Evolutionary conservation across 2,113 vertebrate genomes (phyloP).

Genomic region (Chionomys nivalis): DNA sequence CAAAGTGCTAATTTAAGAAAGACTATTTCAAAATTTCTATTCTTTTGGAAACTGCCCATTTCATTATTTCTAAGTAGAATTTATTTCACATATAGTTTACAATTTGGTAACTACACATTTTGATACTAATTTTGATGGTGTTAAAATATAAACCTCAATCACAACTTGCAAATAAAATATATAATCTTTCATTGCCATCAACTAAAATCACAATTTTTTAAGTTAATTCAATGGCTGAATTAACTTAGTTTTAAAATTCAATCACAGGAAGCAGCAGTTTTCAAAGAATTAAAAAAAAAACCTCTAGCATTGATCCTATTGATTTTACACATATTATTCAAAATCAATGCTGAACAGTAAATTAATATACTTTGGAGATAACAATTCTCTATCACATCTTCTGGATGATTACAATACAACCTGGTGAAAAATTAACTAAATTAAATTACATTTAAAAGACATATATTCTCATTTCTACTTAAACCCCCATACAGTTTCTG

Average conservation of each 20-base stretch:
- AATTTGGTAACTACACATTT: background rate
- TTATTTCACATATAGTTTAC: background rate
- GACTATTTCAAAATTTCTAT: slow-evolving; percentile 28
- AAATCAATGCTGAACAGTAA: background rate
- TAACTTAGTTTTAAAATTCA: background rate
- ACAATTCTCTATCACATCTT: slow-evolving; percentile 45
- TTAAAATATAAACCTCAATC: slow-evolving; percentile 43
- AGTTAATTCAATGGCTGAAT: background rate
- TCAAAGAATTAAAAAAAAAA: background rate
- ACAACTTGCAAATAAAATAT: slow-evolving; percentile 51
- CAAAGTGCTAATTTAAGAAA: slow-evolving; percentile 38
- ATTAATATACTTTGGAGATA: background rate
- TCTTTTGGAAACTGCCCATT: slow-evolving; percentile 15
- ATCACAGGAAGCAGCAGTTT: background rate
- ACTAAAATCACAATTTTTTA: slow-evolving; percentile 37
- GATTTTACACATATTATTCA: slow-evolving; percentile 47
- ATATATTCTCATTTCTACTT: background rate
- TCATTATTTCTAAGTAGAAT: slow-evolving; percentile 38
- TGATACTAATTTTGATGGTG: slow-evolving; percentile 44
- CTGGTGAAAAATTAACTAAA: background rate
- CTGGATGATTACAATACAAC: background rate
- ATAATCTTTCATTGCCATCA: background rate
- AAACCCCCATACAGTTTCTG: slow-evolving; percentile 67
- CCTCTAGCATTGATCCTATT: background rate
- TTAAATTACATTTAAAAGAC: background rate